Evolutionary conservation across 2,113 vertebrate species (phyloP), one percentile per base, ranked within the genome.

Genomic region (Microtus pennsylvanicus): DNA sequence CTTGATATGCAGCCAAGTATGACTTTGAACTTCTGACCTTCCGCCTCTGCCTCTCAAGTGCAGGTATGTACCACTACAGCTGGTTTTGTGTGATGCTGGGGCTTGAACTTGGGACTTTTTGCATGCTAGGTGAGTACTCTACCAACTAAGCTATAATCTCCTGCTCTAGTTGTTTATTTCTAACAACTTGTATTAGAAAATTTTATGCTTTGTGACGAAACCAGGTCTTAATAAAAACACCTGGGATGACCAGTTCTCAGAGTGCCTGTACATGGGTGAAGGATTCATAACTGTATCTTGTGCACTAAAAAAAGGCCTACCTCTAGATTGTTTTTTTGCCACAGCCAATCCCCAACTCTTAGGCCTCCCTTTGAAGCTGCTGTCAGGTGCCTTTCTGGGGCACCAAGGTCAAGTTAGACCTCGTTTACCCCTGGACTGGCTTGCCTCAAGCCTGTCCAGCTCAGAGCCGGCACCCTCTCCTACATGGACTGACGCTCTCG

Each of bases 191-290:
- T 78, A 61, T 61, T 86, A 13, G 70, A 76, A 80, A 58, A 47
- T 78, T 93, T 92, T 93, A 42, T 45, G 74, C 35, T 58, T 67
- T 92, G 47, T 95, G 85, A 90, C 63, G 61, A 85, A 70, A 70
- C 30, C 45, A 33, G 81, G 65, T 92, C 75, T 92, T 8, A 93
- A 50, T 61, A 70, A 92, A 63, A 75, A 42, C 28, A 69, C 89
- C 52, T 4, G 77, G 76, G 42, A 24, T 28, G 75, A n/a, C 7
- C n/a, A 45, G 47, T 28, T 55, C 35, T n/a, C 30, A 4, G 35
- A 61, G 47, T 77, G 50, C 35, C 47, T 69, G 6, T 74, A 30
- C 42, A 61, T 45, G 19, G 33, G 74, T 81, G 58, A 58, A 61
- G 75, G 91, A 24, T 81, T 63, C 7, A 1, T 6, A 2, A 11